A percentile compares a stretch with the other conserved stretches of the same genome.
phyloP scores from a whole-genome alignment of 1,140 invertebrate genomes.

The Eueides isabella region DNA sequence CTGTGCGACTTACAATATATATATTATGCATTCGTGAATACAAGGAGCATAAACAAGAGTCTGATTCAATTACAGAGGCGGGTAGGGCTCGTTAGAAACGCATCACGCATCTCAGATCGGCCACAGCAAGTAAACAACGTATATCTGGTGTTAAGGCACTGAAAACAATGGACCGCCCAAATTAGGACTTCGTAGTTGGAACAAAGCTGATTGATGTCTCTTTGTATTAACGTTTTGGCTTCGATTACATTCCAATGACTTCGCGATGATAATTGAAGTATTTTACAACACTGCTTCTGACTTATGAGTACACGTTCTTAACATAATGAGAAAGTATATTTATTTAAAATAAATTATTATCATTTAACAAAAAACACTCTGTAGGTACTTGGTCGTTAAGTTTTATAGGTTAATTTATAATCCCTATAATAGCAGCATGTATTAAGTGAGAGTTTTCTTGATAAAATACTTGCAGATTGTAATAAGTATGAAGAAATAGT shows the following conservation, averaged over 20 bases:
- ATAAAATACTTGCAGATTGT: neutral
- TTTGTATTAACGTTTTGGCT: constrained; percentile 31
- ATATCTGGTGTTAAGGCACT: constrained; percentile 73
- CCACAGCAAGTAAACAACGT: constrained; percentile 64
- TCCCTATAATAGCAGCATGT: neutral
- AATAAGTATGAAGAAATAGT: neutral
- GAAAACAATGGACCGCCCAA: constrained; percentile 75
- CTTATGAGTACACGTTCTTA: constrained; percentile 26
- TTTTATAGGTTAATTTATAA: constrained; percentile 20
- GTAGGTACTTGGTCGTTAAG: neutral
- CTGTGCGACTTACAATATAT: constrained; percentile 43
- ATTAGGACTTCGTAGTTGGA: constrained; percentile 60
- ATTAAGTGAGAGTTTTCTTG: neutral
- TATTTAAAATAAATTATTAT: constrained; percentile 19
- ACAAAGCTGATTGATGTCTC: constrained; percentile 43
- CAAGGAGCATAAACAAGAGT: constrained; percentile 73
- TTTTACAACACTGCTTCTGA: constrained; percentile 28
- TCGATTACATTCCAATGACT: constrained; percentile 41
- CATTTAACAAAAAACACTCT: constrained; percentile 13
- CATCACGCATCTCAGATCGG: constrained; percentile 79
- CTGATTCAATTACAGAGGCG: constrained; percentile 76
- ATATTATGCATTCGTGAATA: constrained; percentile 81
- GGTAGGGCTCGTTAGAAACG: constrained; percentile 76
- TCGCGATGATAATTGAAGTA: constrained; percentile 39
- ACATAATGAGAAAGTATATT: constrained; percentile 23